Percentiles rank a stretch among this genome's conserved stretches.
Evolutionary conservation across 1,140 invertebrate species (phyloP).

Genomic region (Sycophaga agraensis): DNA sequence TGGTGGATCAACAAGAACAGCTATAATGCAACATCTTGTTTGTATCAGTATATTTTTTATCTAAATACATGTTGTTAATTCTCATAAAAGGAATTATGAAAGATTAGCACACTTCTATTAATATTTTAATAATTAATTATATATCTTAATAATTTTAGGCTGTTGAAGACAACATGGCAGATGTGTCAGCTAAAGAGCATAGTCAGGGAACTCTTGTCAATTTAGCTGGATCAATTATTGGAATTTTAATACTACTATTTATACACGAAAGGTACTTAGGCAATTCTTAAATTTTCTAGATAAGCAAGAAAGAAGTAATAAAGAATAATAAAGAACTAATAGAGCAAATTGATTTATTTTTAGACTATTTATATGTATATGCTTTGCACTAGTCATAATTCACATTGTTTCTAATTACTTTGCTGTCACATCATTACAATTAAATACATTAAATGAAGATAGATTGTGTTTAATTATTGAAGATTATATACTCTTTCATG

Average conservation of each 20-base stretch:
- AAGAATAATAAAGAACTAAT: not conserved
- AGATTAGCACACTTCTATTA: no score
- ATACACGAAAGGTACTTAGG: constrained; percentile 60
- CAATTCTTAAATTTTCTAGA: constrained; percentile 5
- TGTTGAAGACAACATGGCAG: constrained; percentile 83
- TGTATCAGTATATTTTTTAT: constrained; percentile 14
- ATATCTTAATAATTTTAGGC: constrained; percentile 59
- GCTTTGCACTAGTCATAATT: constrained; percentile 71
- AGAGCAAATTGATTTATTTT: no score
- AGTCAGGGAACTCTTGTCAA: constrained; percentile 96
- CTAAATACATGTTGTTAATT: no score
- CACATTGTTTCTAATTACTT: constrained; percentile 86
- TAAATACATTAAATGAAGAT: constrained; percentile 79
- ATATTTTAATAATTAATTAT: not conserved
- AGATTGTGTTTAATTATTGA: constrained; percentile 70
- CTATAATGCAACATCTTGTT: constrained; percentile 87
- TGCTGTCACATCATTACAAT: constrained; percentile 73
- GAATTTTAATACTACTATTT: constrained; percentile 74
- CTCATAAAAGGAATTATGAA: no score
- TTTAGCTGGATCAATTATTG: constrained; percentile 76
- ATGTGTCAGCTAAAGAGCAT: constrained; percentile 94
- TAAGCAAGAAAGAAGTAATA: no score
- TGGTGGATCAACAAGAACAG: constrained; percentile 86
- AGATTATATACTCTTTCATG: constrained; percentile 61
- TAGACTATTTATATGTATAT: constrained; percentile 69